These are phyloP conservation scores for Adrianichthys oophorus DNA, from an alignment of 2,797 vertebrate genomes.

Conservation along the genomic window DNA sequence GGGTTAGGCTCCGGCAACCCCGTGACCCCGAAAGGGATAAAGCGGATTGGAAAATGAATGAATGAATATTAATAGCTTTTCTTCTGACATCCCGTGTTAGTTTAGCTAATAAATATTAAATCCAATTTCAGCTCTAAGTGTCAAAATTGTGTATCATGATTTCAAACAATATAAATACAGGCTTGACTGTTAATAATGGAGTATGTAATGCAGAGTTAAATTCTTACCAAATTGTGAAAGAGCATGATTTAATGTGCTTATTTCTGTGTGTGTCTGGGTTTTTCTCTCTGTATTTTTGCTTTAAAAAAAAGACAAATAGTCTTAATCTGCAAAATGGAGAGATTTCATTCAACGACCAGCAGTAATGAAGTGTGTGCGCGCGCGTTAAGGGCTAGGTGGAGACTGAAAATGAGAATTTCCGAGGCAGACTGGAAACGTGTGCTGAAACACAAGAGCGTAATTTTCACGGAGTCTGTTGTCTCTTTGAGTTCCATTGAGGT, in stretches of 20 bases:
- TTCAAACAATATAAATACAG: no score
- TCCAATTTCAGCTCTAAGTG: no score
- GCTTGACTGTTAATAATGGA: conserved; percentile 9
- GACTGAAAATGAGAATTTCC: conserved; percentile 17
- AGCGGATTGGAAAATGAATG: no score
- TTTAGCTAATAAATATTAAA: no score
- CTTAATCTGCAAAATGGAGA: conserved; percentile 33
- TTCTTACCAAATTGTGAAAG: conserved; percentile 22
- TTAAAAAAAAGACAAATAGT: conserved; percentile 58
- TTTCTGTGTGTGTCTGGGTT: conserved; percentile 2
- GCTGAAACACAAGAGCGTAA: conserved; percentile 13
- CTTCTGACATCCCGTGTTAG: no score
- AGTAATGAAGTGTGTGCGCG: conserved; percentile 12
- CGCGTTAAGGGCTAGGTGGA: not conserved
- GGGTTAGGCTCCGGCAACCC: no score
- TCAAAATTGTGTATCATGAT: no score
- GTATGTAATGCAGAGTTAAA: conserved; percentile 15
- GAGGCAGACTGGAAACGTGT: conserved; percentile 12
- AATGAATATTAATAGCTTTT: no score
- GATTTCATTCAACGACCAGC: conserved; percentile 50
- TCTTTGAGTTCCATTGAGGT: conserved; percentile 18
- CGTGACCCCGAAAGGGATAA: no score
- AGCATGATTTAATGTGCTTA: conserved; percentile 15
- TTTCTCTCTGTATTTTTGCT: conserved; percentile 24
- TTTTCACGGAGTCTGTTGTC: conserved; percentile 19